Base-by-base conservation (phyloP, 2,113 vertebrate genomes). In the Cyprinus carpio region DNA sequence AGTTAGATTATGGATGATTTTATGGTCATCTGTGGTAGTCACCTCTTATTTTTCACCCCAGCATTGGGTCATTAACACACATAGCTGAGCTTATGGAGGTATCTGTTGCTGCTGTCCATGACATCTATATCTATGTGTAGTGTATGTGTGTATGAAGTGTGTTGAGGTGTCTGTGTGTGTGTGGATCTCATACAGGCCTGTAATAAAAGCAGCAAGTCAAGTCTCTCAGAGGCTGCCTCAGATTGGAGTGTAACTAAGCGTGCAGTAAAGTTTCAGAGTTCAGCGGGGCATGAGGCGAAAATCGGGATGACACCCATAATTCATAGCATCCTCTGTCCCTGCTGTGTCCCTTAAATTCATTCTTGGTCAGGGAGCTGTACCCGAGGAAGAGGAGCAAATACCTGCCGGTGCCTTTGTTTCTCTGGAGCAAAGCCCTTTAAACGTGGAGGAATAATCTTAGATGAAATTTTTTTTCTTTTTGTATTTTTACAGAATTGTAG, bases 11-110 rank as follows among this genome's bases (percentile, higher is more conserved):
- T 93, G 93, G 64, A 49, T 89, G 89, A 95, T 95, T 95, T 95
- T 90, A 90, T 92, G 93, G 91, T 92, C 92, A 93, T 95, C 92
- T 94, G 95, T 90, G 1, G 37, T 37, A 37, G 37, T 37, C 37
- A 37, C 37, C 37, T 37, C 37, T 7, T 93, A 92, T 94, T 94
- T 92, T 94, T 92, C 89, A 92, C 91, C 90, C 90, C 91, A 90
- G 92, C 89, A 71, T 91, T 93, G 93, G 90, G 92, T 93, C 92
- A 94, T 94, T 93, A 93, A 93, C 92, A 93, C 91, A 85, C 92
- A 90, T 90, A 92, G 90, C 87, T 76, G 51, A 91, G 5, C 16
- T 54, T 54, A 54, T 54, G 1, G 51, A 54, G 92, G 46, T 65
- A 31, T 51, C 34, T 76, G 23, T 74, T 23, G 25, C 8, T 83